A percentile compares a stretch with the other conserved stretches of the same genome.
These are phyloP conservation scores for Drosophila buzzatii DNA, from an alignment of 2,888 invertebrate genomes.

Conservation along the genomic window DNA sequence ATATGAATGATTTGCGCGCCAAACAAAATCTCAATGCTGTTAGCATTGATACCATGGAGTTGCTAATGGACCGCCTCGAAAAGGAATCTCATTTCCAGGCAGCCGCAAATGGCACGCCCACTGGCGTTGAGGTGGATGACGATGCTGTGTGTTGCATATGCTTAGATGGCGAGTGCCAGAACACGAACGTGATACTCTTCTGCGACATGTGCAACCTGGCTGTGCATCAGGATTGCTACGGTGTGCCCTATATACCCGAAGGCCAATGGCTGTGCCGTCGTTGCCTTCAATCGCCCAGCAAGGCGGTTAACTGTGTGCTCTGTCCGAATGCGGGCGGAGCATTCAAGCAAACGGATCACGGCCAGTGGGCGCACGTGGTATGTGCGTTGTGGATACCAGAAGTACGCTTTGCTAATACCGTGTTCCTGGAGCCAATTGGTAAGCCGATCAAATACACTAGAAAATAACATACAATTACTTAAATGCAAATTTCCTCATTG, in stretches of 20 bases:
- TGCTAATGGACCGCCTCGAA: slow-evolving; percentile 98
- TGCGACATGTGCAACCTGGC: slow-evolving; percentile 99
- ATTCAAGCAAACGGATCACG: slow-evolving; percentile 98
- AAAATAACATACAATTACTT: not conserved
- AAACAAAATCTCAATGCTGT: slow-evolving; percentile 90
- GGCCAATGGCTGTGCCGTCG: slow-evolving; percentile 99
- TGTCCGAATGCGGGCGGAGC: slow-evolving; percentile 99
- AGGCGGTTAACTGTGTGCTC: slow-evolving; percentile 98
- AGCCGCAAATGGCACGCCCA: slow-evolving; percentile 90
- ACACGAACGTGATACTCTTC: slow-evolving; percentile 98
- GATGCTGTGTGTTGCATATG: slow-evolving; percentile 99
- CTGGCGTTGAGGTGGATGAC: slow-evolving; percentile 94
- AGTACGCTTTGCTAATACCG: slow-evolving; percentile 98
- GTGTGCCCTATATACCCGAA: slow-evolving; percentile 96
- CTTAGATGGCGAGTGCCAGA: slow-evolving; percentile 99
- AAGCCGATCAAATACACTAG: slow-evolving; percentile 53
- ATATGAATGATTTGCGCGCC: slow-evolving; percentile 93
- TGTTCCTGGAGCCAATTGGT: slow-evolving; percentile 98
- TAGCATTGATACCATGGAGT: slow-evolving; percentile 95
- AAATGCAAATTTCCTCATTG: not conserved
- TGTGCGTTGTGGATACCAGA: slow-evolving; percentile 99
- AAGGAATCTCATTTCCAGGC: slow-evolving; percentile 98
- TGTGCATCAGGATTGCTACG: slow-evolving; percentile 99
- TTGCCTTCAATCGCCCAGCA: slow-evolving; percentile 97
- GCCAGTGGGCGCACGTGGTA: slow-evolving; percentile 99